Conservation (phyloP, 1,140 invertebrate genomes). For the Drosophila pseudoobscura region DNA sequence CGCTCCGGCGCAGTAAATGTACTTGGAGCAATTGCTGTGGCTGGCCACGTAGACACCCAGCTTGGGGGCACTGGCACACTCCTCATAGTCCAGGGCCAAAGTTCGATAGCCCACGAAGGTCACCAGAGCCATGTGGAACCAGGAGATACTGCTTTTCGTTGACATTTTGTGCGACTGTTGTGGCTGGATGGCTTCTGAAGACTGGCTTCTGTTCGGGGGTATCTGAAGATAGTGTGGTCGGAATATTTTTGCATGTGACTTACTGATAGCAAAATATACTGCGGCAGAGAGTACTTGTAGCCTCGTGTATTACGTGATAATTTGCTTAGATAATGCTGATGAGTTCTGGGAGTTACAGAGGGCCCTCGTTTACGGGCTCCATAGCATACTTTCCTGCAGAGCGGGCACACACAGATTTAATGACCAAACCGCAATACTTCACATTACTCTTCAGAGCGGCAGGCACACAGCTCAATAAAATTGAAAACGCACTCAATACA, state of each 20-base stretch:
- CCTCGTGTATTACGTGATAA: constrained; percentile 40
- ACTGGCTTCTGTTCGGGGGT: constrained; percentile 11
- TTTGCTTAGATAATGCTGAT: constrained; percentile 33
- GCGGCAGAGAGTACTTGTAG: constrained; percentile 4
- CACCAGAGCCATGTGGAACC: constrained; percentile 5
- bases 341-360: constrained; percentile 15
- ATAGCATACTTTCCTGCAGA: constrained; percentile 34
- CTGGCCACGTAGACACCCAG: constrained; percentile 44
- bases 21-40: constrained; percentile 36
- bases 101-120: constrained; percentile 11
- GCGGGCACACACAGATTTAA: constrained; percentile 15
- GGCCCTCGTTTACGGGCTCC: neutral
- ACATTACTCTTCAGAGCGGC: neutral
- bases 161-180: constrained; percentile 20
- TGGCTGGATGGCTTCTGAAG: constrained; percentile 8
- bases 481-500: constrained; percentile 58
- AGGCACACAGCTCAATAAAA: constrained; percentile 38
- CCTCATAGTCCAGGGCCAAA: constrained; percentile 5
- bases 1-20: constrained; percentile 49
- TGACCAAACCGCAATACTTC: constrained; percentile 26
- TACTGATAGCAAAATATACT: constrained; percentile 18
- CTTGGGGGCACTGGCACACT: constrained; percentile 28
- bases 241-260: constrained; percentile 41
- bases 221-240: neutral
- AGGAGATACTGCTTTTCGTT: neutral